Conservation (phyloP, 35 echinoderm and acorn worm genomes). For the Diadema setosum region DNA sequence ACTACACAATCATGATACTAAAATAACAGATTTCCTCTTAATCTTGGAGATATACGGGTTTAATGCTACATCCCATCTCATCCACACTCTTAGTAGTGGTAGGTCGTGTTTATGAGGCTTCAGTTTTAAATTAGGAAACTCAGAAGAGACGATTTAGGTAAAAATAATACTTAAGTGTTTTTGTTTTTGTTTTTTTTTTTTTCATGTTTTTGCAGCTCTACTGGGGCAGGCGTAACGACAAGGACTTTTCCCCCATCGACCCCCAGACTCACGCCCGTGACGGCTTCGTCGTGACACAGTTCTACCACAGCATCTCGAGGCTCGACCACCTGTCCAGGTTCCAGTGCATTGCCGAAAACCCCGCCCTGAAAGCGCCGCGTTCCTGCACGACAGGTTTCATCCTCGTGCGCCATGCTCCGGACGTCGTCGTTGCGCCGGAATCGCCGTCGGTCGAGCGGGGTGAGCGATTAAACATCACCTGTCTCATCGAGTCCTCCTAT, state of each 20-base stretch:
- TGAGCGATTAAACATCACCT: background rate
- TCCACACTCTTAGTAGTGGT: no score
- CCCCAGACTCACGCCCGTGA: background rate
- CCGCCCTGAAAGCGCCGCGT: background rate
- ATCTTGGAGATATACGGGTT: no score
- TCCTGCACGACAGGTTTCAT: constrained; percentile 13
- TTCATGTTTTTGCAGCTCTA: background rate
- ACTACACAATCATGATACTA: no score
- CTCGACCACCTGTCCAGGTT: background rate
- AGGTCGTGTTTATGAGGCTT: no score
- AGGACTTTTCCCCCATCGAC: background rate
- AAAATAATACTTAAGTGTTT: background rate
- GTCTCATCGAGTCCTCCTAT: background rate
- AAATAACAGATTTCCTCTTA: no score
- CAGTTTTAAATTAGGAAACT: no score
- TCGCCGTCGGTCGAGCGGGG: background rate
- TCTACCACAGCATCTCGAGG: background rate
- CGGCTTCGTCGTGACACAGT: background rate
- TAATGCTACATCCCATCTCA: no score
- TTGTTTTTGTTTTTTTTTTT: background rate
- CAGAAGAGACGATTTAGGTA: no score
- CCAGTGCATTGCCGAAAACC: background rate
- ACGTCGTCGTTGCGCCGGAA: background rate
- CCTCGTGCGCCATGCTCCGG: background rate
- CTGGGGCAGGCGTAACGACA: background rate